These are phyloP conservation scores for Hephaestus fuliginosus DNA, from an alignment of 2,797 vertebrate genomes.

Conservation along the genomic window DNA sequence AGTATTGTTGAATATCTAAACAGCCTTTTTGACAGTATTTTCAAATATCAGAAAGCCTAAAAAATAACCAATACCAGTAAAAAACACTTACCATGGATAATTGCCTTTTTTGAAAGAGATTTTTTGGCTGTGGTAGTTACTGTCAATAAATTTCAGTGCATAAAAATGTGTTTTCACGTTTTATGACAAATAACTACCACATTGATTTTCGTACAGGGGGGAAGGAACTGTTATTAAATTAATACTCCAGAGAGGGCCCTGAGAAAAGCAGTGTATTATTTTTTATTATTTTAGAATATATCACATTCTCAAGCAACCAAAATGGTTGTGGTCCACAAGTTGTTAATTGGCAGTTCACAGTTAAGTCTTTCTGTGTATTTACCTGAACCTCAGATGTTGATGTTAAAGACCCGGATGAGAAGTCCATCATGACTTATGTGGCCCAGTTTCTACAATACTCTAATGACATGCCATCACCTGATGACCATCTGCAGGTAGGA, in stretches of 20 bases:
- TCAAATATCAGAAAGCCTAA: background rate
- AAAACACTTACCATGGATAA: background rate
- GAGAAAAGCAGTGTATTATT: background rate
- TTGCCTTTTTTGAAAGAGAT: background rate
- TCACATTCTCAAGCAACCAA: background rate
- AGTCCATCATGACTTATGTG: conserved; percentile 95
- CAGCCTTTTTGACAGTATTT: background rate
- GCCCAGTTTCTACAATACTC: conserved; percentile 95
- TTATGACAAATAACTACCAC: background rate
- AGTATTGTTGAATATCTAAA: background rate
- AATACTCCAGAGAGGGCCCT: background rate
- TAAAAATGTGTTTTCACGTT: background rate
- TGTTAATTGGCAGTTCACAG: no score
- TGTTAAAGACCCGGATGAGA: conserved; percentile 91
- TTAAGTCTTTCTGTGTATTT: conserved; percentile 13
- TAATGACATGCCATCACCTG: conserved; percentile 78
- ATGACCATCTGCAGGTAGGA: conserved; percentile 85
- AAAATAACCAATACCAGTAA: background rate
- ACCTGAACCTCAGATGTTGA: conserved; percentile 87
- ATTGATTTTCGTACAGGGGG: background rate
- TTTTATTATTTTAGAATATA: background rate
- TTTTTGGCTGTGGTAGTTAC: background rate
- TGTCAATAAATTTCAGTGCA: background rate
- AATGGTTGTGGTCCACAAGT: background rate
- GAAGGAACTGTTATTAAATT: background rate